phyloP scores from a whole-genome alignment of 2,888 invertebrate genomes.

The Platynereis dumerilii region DNA sequence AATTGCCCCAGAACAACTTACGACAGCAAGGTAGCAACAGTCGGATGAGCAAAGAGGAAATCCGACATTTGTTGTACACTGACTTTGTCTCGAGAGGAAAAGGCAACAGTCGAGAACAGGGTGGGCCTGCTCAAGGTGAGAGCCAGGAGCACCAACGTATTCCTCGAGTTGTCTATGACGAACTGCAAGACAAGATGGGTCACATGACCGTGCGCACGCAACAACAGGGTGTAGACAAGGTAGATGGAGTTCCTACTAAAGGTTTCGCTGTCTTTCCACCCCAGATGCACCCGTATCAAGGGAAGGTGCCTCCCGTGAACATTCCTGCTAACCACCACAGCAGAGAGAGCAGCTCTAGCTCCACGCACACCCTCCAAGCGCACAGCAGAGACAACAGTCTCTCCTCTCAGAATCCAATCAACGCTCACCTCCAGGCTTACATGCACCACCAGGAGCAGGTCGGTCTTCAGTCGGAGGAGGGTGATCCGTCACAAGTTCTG shows the following conservation, averaged over 20 bases:
- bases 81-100: conserved; percentile 19
- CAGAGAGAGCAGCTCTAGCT: conserved; percentile 21
- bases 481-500: neutral
- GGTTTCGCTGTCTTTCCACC: neutral
- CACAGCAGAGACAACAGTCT: conserved; percentile 23
- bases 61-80: conserved; percentile 13
- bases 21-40: neutral
- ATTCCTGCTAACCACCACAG: conserved; percentile 10
- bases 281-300: conserved; percentile 6
- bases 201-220: neutral
- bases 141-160: conserved; percentile 15
- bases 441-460: neutral
- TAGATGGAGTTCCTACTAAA: too few relatives aligned
- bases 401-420: neutral
- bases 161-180: conserved; percentile 2
- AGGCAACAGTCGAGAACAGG: conserved; percentile 11
- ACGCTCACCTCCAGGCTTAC: conserved; percentile 1
- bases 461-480: neutral
- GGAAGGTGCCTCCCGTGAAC: neutral
- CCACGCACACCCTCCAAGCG: conserved; percentile 12
- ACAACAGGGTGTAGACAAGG: neutral
- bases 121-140: neutral
- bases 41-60: conserved; percentile 22
- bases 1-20: neutral
- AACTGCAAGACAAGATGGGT: conserved; percentile 15